phyloP scores from a whole-genome alignment of 2,888 invertebrate genomes.

The Drosophila antonietae region DNA sequence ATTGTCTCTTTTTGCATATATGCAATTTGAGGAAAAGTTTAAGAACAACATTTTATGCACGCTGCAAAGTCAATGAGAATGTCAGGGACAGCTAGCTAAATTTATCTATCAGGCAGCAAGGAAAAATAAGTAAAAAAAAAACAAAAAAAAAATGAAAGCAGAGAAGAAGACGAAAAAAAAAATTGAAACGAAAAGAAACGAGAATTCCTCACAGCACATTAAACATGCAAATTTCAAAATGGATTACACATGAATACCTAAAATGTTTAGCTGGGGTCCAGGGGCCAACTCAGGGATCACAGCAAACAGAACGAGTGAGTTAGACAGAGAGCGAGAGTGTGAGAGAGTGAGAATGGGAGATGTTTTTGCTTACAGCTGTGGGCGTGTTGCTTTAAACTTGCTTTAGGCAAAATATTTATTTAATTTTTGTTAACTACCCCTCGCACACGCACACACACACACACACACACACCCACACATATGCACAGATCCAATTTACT shows the following conservation, averaged over 20 bases:
- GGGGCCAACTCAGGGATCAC: slow-evolving; percentile 22
- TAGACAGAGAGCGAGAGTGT: background rate
- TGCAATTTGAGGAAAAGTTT: slow-evolving; percentile 14
- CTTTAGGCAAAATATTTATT: slow-evolving; percentile 78
- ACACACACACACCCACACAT: slow-evolving; percentile 8
- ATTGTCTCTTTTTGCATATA: background rate
- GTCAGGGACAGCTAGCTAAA: slow-evolving; percentile 36
- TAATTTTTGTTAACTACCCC: slow-evolving; percentile 63
- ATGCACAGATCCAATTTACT: slow-evolving; percentile 78
- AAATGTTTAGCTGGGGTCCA: slow-evolving; percentile 34
- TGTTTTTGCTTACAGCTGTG: slow-evolving; percentile 28
- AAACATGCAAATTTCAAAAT: slow-evolving; percentile 70
- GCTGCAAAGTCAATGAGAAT: slow-evolving; percentile 41
- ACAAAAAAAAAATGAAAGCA: background rate
- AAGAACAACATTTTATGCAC: slow-evolving; percentile 7
- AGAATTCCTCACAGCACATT: slow-evolving; percentile 58
- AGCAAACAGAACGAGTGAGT: slow-evolving; percentile 1
- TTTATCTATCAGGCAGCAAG: slow-evolving; percentile 33
- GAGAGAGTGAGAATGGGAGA: background rate
- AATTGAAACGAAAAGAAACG: slow-evolving; percentile 11
- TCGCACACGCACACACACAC: slow-evolving; percentile 1
- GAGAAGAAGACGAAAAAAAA: background rate
- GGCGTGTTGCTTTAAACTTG: slow-evolving; percentile 48
- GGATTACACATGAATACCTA: slow-evolving; percentile 66
- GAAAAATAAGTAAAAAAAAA: background rate